These are phyloP conservation scores for Nymphalis polychloros DNA, from an alignment of 2,888 invertebrate species.

Conservation along the genomic window DNA sequence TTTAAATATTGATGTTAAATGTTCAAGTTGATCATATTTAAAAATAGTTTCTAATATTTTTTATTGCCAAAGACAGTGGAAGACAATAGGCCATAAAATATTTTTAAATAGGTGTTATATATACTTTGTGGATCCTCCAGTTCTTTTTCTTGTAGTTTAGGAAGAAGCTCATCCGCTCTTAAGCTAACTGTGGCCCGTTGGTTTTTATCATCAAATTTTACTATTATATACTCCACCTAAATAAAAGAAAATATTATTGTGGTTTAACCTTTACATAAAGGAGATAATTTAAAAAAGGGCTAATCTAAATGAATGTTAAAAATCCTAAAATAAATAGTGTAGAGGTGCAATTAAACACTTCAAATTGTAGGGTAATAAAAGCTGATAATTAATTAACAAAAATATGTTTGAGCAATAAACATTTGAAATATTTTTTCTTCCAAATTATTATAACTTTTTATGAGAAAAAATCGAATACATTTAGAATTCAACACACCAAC, in stretches of 20 bases:
- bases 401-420: too few relatives aligned
- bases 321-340: background rate
- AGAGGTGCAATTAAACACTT: background rate
- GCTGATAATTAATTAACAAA: background rate
- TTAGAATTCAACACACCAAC: too few relatives aligned
- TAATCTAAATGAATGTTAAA: too few relatives aligned
- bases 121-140: slow-evolving; percentile 87
- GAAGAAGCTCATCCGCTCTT: slow-evolving; percentile 90
- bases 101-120: slow-evolving; percentile 42
- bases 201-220: slow-evolving; percentile 94
- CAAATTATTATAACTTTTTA: too few relatives aligned
- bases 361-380: background rate
- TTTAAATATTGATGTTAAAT: too few relatives aligned
- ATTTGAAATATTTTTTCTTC: too few relatives aligned
- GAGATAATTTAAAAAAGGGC: too few relatives aligned
- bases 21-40: too few relatives aligned
- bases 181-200: slow-evolving; percentile 92
- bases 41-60: too few relatives aligned
- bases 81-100: background rate
- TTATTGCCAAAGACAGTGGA: background rate
- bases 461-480: too few relatives aligned
- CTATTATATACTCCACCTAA: slow-evolving; percentile 95
- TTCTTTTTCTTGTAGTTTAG: slow-evolving; percentile 91
- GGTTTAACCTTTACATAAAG: too few relatives aligned
- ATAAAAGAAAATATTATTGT: slow-evolving; percentile 39